phyloP scores from a whole-genome alignment of 1,140 invertebrate genomes.

The Ephestia elutella region DNA sequence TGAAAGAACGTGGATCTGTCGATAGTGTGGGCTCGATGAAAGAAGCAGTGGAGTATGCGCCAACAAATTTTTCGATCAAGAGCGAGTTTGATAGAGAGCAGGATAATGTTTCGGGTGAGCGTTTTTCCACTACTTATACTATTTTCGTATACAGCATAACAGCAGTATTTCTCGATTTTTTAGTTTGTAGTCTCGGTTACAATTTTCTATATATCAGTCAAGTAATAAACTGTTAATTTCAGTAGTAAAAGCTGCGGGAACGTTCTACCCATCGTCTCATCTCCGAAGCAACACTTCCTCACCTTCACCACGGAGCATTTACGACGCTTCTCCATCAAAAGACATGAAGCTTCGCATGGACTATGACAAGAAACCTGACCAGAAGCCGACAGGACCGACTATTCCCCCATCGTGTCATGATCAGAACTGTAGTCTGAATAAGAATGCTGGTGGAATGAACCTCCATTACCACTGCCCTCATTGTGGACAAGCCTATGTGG shows the following conservation, averaged over 20 bases:
- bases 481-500: constrained; percentile 63
- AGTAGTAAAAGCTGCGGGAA: constrained; percentile 94
- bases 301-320: constrained; percentile 55
- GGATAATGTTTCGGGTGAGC: constrained; percentile 68
- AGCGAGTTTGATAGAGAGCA: constrained; percentile 67
- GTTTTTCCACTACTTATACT: constrained; percentile 26
- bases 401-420: constrained; percentile 63
- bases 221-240: constrained; percentile 73
- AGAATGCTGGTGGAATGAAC: constrained; percentile 61
- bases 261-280: constrained; percentile 92
- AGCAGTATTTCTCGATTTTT: too few species aligned
- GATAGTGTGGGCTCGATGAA: constrained; percentile 56
- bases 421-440: constrained; percentile 59
- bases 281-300: constrained; percentile 71
- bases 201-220: constrained; percentile 5
- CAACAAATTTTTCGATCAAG: constrained; percentile 66
- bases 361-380: constrained; percentile 53
- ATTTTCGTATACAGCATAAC: too few species aligned
- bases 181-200: too few species aligned
- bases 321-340: constrained; percentile 62
- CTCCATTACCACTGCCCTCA: constrained; percentile 65
- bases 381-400: constrained; percentile 46
- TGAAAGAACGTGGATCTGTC: constrained; percentile 63
- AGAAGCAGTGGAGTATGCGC: constrained; percentile 50
- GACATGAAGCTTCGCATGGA: constrained; percentile 55